Base-by-base conservation (phyloP, 2,113 vertebrate genomes). In the Pelusios castaneus region DNA sequence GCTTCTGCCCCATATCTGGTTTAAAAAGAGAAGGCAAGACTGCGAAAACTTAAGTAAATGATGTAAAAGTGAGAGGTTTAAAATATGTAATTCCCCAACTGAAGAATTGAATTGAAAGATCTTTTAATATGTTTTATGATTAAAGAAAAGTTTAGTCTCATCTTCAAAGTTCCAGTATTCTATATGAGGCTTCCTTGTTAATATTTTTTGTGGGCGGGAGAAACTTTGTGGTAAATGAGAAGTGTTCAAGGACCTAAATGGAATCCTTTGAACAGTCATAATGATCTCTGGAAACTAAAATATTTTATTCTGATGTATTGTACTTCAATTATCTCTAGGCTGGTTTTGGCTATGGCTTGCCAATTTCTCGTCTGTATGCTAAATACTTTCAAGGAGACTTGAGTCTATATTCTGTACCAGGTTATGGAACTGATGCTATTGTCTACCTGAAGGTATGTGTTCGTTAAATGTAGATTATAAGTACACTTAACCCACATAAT, bases 321-420 rank as follows among this genome's bases (percentile, higher is more conserved):
- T 77, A 9, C 31, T 93, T 89, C 84, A n/a, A 54, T 82, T 94
- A 49, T 83, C 55, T 96, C 43, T 95, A 99, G 99, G 99, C 99
- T 97, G 99, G 99, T 52, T 99, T 99, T 85, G 99, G 99, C 49
- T 99, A 99, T 2, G 99, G 99, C 70, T 98, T 99, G 89, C 99
- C 99, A 21, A 99, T 99, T 96, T 99, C 99, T 90, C 99, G 99
- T 73, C 98, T 99, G 21, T 99, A 99, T 93, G 99, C 99, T 82
- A 99, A 98, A 97, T 99, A 99, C 94, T 99, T 99, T 90, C 99
- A 99, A 96, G 99, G 99, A 94, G 99, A 99, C 95, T 97, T 99
- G 84, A 98, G 99, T 98, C 99, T 99, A 63, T 99, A 99, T 88
- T 99, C 99, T 10, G 98, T 99, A 98, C 99, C 99, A 89, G 99